Evolutionary conservation across 2,888 invertebrate species (phyloP), one percentile per base, ranked within the genome.

Genomic region (Epirrhoe tristata): DNA sequence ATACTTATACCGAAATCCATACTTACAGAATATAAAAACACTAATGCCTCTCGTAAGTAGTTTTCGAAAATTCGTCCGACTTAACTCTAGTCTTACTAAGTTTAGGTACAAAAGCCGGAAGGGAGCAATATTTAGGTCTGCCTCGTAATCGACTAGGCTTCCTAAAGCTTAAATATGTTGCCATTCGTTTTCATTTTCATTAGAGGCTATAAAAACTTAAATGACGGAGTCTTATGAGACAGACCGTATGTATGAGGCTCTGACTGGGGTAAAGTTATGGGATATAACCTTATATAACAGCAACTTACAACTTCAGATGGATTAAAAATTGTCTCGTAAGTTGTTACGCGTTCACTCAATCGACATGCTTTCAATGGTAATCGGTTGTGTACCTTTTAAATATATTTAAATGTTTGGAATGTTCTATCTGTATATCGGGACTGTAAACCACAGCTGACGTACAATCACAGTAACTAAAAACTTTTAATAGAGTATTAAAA

Each of bases 401-500:
- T 55, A 46, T 67, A 59, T 36, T 43, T 66, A 60, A 66, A 64
- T 70, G 67, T 70, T 66, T 64, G 58, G 58, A 67, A 61, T 67
- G 70, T 70, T 70, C 58, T 63, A 61, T 56, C 70, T 66, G 61
- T 69, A 55, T 63, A 61, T 56, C 58, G 51, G 51, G 61, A 64
- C 60, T 67, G 64, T 64, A 67, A 60, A 52, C 62, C 32, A 56
- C 34, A 46, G 66, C 62, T 52, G 61, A 58, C 63, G 70, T 66
- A 61, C 66, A 70, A 67, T 70, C 70, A 70, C 70, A 67, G 70
- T 70, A 51, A 60, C n/a, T 32, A 51, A 16, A 66, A 34, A 55
- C 46, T 12, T 52, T 32, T 59, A 16, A 24, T 52, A n/a, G 43
- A 17, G 5, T 48, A 55, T n/a, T 31, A 5, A 55, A 61, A 48